Conservation (phyloP, 2,888 invertebrate species). For the Idaea aversata region DNA sequence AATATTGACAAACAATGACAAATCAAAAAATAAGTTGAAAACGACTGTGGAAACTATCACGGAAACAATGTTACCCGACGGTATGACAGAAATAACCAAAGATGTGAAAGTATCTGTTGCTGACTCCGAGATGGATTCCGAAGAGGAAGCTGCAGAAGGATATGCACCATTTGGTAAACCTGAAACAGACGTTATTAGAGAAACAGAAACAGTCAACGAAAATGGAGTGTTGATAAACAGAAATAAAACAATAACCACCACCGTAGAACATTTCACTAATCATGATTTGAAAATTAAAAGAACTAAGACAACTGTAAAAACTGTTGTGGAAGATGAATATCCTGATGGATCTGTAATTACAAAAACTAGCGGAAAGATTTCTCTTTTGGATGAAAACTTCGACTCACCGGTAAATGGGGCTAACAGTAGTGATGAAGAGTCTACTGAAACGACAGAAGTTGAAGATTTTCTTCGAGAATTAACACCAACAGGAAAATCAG, state of each 20-base stretch:
- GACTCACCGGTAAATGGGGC: slow-evolving; percentile 25
- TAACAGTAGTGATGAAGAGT: slow-evolving; percentile 25
- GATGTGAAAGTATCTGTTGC: slow-evolving; percentile 65
- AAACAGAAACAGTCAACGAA: slow-evolving; percentile 48
- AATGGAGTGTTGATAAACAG: slow-evolving; percentile 52
- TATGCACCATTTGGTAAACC: slow-evolving; percentile 48
- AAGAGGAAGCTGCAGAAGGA: slow-evolving; percentile 38
- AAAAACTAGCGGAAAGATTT: slow-evolving; percentile 65
- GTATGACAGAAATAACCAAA: slow-evolving; percentile 65
- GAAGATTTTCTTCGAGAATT: slow-evolving; percentile 31
- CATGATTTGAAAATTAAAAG: slow-evolving; percentile 40
- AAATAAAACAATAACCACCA: slow-evolving; percentile 55
- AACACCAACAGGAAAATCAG: slow-evolving; percentile 36
- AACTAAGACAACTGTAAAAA: slow-evolving; percentile 56
- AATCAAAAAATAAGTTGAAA: slow-evolving; percentile 60
- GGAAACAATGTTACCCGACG: slow-evolving; percentile 59
- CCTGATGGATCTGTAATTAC: slow-evolving; percentile 65
- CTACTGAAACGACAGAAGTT: slow-evolving; percentile 13
- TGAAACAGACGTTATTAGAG: slow-evolving; percentile 43
- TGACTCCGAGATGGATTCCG: slow-evolving; percentile 45
- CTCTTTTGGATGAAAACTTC: slow-evolving; percentile 51
- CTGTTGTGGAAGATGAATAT: slow-evolving; percentile 61
- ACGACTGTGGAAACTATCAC: slow-evolving; percentile 65
- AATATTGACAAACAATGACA: slow-evolving; percentile 52
- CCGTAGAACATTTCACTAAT: slow-evolving; percentile 50